phyloP scores from a whole-genome alignment of 1,140 invertebrate genomes.

The Diachasma alloeum region DNA sequence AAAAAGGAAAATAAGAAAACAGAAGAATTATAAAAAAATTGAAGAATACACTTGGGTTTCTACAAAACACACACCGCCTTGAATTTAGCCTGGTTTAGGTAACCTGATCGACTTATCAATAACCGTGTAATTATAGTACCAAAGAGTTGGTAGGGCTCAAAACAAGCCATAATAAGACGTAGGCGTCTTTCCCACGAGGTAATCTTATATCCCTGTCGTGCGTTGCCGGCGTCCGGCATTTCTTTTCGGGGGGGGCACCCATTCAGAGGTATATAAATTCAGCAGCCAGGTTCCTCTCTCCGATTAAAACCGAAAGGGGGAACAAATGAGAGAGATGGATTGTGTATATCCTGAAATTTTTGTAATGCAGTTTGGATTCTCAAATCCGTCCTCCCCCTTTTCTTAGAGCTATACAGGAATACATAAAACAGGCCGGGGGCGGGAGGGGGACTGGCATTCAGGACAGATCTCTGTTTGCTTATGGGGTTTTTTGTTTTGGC shows the following conservation, averaged over 20 bases:
- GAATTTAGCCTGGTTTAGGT: slow-evolving; percentile 34
- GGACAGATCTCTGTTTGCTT: slow-evolving; percentile 36
- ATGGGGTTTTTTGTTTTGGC: slow-evolving; percentile 46
- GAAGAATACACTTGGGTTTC: background rate
- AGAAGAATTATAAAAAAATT: background rate
- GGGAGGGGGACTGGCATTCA: background rate
- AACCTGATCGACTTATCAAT: slow-evolving; percentile 67
- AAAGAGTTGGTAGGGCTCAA: slow-evolving; percentile 65
- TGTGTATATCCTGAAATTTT: background rate
- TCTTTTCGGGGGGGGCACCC: slow-evolving; percentile 10
- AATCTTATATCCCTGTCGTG: slow-evolving; percentile 63
- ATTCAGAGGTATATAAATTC: background rate
- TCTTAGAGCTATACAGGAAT: background rate
- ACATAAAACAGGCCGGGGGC: background rate
- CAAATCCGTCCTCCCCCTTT: background rate
- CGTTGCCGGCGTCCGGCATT: slow-evolving; percentile 47
- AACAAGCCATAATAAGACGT: slow-evolving; percentile 66
- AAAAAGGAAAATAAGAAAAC: background rate
- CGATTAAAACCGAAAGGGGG: slow-evolving; percentile 10
- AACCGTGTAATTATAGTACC: slow-evolving; percentile 65
- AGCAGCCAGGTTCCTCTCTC: slow-evolving; percentile 12
- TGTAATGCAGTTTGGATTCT: background rate
- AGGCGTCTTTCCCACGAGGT: slow-evolving; percentile 65
- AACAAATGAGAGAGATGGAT: background rate
- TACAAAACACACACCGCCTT: slow-evolving; percentile 1